Evolutionary conservation across 2,888 invertebrate species (phyloP), one percentile per base, ranked within the genome.

Genomic region (Pyralis farinalis): DNA sequence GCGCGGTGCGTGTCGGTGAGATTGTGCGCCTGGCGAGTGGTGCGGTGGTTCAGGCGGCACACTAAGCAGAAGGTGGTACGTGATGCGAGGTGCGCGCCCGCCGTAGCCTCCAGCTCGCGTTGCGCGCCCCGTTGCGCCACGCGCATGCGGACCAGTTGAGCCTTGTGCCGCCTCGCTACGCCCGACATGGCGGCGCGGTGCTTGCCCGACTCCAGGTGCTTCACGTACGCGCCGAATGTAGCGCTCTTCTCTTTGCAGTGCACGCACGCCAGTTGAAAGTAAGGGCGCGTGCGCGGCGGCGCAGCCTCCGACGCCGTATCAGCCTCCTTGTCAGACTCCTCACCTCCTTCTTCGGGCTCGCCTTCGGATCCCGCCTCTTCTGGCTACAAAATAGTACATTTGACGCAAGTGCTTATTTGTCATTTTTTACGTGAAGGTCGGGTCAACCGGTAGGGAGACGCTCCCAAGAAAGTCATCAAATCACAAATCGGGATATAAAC

Each of bases 111-210:
- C 43, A 96, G 90, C 55, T 94, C 93, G 37, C 94, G 92, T 77
- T 96, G 96, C 3, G 94, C 93, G 37, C 93, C 93, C 42, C 96
- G 92, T 73, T 96, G 96, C 0, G 94, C 91, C 46, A 93, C 91
- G 42, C 96, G 92, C 94, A 96, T 94, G 56, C 94, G 93, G 46
- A 93, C 90, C 55, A 95, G 75, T 63, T 94, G 93, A 37, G 93
- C 91, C 69, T 94, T 94, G 71, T 95, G 94, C 7, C 93, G 93
- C 37, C 93, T 87, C 9, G 95, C 94, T 54, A 95, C 92, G 32
- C 91, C 91, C 40, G 93, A 90, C 94, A 96, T 94, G 0, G 94
- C 92, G 12, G 92, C 87, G 59, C 93, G 92, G 71, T 96, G 96
- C 49, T 91, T 91, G 39, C 92, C 90, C 32, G 94, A 93, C 63